Evolutionary conservation across 2,888 invertebrate genomes (phyloP), one percentile per base, ranked within the genome.

Genomic region (Zonitis immaculata): DNA sequence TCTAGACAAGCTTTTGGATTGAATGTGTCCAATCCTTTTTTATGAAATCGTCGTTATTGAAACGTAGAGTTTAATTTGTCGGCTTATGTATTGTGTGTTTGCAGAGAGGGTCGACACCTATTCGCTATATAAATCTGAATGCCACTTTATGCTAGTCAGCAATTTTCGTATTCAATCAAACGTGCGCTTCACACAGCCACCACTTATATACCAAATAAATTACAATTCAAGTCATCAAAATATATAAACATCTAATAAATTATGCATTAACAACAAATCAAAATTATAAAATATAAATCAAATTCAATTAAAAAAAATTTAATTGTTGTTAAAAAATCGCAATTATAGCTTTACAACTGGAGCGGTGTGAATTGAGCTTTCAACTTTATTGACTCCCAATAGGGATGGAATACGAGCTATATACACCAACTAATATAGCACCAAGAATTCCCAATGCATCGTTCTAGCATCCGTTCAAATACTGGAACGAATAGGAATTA

Each of bases 401-500:
- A 5, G 63, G 54, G 62, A 59, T 62, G 64, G 64, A 65, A 68
- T 65, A 65, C 66, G 63, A 65, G 63, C 63, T n/a, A n/a, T n/a
- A n/a, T 63, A 66, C 63, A 66, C 63, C 65, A 66, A 66, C 66
- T 69, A 69, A 69, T 68, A 68, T 66, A 65, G 62, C 66, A 61
- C 65, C n/a, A 65, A 67, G 65, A 67, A 67, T 65, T 67, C 63
- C 62, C 64, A 59, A 61, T 66, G 62, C 64, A 60, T 52, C 62
- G 58, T 55, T 61, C 53, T 51, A 52, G 58, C 61, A 64, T 65
- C 63, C 67, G 59, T 52, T 67, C 66, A 59, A 63, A n/a, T n/a
- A 63, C 66, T 68, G 63, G 69, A 73, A 72, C 73, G 73, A 74
- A 73, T 69, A 70, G 73, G 71, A 71, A 73, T 73, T 73, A 73